These are phyloP conservation scores for Drosophila azteca DNA, from an alignment of 1,140 invertebrate species.

Conservation along the genomic window DNA sequence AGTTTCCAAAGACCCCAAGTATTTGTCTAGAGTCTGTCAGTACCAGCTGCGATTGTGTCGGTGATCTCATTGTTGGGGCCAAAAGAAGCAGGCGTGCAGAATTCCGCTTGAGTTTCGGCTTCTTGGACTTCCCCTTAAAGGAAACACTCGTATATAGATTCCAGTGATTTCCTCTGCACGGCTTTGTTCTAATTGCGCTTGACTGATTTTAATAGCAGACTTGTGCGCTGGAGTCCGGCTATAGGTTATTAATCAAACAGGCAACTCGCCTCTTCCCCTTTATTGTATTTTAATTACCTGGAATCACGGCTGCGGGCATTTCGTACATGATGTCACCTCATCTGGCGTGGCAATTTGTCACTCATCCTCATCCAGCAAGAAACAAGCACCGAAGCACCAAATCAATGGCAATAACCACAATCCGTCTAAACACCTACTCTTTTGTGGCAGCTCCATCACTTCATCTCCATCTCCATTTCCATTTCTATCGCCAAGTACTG, in stretches of 20 bases:
- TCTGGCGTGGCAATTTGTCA: conserved; percentile 63
- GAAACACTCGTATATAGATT: conserved; percentile 54
- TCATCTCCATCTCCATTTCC: conserved; percentile 32
- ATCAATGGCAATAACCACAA: conserved; percentile 63
- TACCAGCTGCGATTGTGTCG: no score
- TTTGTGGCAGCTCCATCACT: conserved; percentile 12
- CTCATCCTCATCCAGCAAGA: conserved; percentile 27
- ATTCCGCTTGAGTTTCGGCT: conserved; percentile 53
- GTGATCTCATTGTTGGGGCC: conserved; percentile 61
- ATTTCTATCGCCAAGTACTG: conserved; percentile 28
- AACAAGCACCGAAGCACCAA: conserved; percentile 36
- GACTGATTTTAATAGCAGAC: conserved; percentile 74
- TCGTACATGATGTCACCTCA: conserved; percentile 69
- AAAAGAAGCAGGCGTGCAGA: conserved; percentile 65
- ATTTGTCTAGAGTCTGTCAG: no score
- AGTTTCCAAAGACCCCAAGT: no score
- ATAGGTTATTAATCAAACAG: conserved; percentile 74
- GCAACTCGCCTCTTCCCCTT: conserved; percentile 36
- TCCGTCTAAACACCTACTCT: conserved; percentile 76
- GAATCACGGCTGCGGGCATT: conserved; percentile 41
- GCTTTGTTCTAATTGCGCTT: conserved; percentile 80
- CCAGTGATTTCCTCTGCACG: conserved; percentile 31
- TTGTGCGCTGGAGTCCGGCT: conserved; percentile 10
- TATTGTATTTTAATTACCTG: conserved; percentile 75
- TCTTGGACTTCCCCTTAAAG: conserved; percentile 46